Percentiles rank a stretch among this genome's conserved stretches.
phyloP scores from a whole-genome alignment of 2,797 vertebrate genomes.

The Holocentrus rufus region DNA sequence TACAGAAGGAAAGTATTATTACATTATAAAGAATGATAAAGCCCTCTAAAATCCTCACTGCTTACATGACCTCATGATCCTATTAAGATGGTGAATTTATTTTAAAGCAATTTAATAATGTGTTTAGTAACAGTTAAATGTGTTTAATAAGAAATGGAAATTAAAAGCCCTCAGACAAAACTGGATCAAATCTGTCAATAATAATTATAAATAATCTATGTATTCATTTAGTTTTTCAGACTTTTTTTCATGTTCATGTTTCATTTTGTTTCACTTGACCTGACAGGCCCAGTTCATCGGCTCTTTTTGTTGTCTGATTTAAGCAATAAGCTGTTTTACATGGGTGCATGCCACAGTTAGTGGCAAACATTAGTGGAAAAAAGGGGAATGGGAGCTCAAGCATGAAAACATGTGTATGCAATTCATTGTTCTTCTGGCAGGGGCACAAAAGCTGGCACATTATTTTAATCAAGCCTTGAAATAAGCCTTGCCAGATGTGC shows the following conservation, averaged over 20 bases:
- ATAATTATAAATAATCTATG: too few species aligned
- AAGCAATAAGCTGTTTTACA: neutral
- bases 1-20: too few species aligned
- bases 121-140: neutral
- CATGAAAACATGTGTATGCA: neutral
- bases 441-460: neutral
- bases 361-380: neutral
- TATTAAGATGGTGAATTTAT: too few species aligned
- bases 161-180: neutral
- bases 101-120: too few species aligned
- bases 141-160: neutral
- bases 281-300: too few species aligned
- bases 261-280: neutral
- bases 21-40: too few species aligned
- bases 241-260: neutral
- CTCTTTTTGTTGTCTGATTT: neutral
- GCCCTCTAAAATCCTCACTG: too few species aligned
- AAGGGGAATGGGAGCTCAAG: neutral
- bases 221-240: too few species aligned
- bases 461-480: neutral
- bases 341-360: neutral
- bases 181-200: neutral
- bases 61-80: too few species aligned
- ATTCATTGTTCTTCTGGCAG: neutral
- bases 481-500: conserved; percentile 12